phyloP scores from a whole-genome alignment of 2,113 vertebrate species.

The Crotalus helleri region DNA sequence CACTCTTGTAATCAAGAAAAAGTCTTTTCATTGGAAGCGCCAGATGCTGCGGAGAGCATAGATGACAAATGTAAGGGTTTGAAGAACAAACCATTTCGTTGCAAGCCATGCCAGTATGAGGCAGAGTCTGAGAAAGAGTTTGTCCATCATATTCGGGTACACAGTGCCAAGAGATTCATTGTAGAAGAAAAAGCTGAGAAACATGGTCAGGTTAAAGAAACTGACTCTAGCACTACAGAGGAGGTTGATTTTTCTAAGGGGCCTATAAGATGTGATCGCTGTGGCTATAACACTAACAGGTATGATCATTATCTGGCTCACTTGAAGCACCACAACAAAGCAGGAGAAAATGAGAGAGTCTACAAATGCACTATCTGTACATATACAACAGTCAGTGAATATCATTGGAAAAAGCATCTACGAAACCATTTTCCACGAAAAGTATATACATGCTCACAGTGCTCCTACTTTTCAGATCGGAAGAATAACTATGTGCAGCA shows the following conservation, averaged over 20 bases:
- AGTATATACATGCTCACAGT: constrained; percentile 94
- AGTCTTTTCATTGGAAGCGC: constrained; percentile 54
- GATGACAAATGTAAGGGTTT: constrained; percentile 71
- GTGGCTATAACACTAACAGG: constrained; percentile 97
- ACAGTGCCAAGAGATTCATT: constrained; percentile 88
- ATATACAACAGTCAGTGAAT: constrained; percentile 95
- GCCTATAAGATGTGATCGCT: constrained; percentile 91
- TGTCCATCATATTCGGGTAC: constrained; percentile 87
- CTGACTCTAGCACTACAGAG: constrained; percentile 58
- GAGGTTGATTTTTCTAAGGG: constrained; percentile 84
- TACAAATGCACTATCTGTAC: constrained; percentile 96
- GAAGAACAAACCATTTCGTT: constrained; percentile 92
- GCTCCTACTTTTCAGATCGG: constrained; percentile 95
- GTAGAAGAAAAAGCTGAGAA: constrained; percentile 84
- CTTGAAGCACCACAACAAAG: constrained; percentile 92
- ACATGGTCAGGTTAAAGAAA: constrained; percentile 73
- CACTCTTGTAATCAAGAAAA: constrained; percentile 57
- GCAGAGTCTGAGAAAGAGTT: constrained; percentile 88
- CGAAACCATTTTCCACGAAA: constrained; percentile 97
- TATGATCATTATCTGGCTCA: constrained; percentile 97
- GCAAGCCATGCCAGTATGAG: constrained; percentile 93
- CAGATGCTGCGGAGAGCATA: constrained; percentile 37
- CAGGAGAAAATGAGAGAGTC: constrained; percentile 83
- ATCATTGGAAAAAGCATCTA: constrained; percentile 98
- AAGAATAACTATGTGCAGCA: constrained; percentile 99